Evolutionary conservation across 2,888 invertebrate genomes (phyloP).

Genomic region (Zele albiditarsus): DNA sequence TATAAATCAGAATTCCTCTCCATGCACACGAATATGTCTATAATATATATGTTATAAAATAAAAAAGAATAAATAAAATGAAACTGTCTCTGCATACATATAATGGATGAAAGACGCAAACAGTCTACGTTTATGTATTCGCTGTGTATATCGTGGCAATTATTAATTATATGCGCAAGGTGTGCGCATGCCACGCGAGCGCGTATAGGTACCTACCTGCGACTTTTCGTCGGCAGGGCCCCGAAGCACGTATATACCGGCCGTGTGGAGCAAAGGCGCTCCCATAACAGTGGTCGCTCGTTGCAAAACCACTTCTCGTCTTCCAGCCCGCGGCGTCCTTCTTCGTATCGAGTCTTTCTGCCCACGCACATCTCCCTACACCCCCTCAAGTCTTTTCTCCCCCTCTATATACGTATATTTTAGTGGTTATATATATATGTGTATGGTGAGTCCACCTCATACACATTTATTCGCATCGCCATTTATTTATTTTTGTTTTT

Average conservation of each 20-base stretch:
- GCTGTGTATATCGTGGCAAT: conserved; percentile 44
- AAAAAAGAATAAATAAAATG: neutral
- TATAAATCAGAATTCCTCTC: no score
- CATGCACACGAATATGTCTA: neutral
- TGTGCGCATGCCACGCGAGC: conserved; percentile 56
- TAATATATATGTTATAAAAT: neutral
- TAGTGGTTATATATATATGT: conserved; percentile 1
- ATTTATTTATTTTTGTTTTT: conserved; percentile 5
- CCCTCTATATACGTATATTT: neutral
- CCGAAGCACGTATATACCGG: conserved; percentile 40
- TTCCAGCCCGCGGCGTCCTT: conserved; percentile 56
- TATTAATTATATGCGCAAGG: conserved; percentile 59
- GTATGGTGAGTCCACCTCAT: neutral
- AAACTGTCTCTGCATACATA: neutral
- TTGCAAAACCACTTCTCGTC: conserved; percentile 64
- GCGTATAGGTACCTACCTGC: conserved; percentile 39
- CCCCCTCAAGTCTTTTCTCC: conserved; percentile 28
- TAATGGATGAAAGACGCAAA: neutral
- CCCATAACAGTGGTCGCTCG: conserved; percentile 59
- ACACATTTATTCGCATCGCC: neutral
- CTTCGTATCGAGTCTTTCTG: conserved; percentile 48
- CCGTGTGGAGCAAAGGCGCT: conserved; percentile 46
- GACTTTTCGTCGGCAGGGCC: conserved; percentile 44
- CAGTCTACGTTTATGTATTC: neutral
- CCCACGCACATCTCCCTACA: conserved; percentile 63